A percentile compares a stretch with the other conserved stretches of the same genome.
These are phyloP conservation scores for Diplodus sargus DNA, from an alignment of 2,797 vertebrate species.

Conservation along the genomic window DNA sequence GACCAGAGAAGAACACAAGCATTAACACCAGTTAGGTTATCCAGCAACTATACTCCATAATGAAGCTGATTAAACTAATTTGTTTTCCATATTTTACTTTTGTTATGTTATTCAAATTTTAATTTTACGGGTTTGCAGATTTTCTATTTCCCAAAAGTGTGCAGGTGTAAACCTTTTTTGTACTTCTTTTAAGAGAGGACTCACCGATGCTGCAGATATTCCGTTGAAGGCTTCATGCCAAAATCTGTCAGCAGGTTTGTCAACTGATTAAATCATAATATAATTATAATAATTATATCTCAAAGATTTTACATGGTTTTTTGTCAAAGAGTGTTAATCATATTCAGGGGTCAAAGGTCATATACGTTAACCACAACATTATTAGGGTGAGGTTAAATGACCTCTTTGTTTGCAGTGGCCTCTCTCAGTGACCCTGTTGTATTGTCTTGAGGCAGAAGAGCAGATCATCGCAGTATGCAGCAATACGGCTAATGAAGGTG, in stretches of 20 bases:
- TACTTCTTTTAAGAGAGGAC: background rate
- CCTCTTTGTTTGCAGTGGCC: conserved; percentile 31
- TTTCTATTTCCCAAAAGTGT: background rate
- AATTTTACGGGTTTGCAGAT: too few relatives aligned
- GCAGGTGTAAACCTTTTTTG: background rate
- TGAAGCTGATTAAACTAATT: background rate
- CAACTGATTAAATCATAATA: too few relatives aligned
- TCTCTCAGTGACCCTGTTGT: conserved; percentile 35
- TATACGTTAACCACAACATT: background rate
- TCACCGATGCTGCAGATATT: background rate
- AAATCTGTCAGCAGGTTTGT: too few relatives aligned
- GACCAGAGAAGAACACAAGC: too few relatives aligned
- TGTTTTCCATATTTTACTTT: too few relatives aligned
- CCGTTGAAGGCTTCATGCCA: background rate
- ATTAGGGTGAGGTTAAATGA: background rate
- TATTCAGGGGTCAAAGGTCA: conserved; percentile 9
- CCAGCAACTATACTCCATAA: background rate
- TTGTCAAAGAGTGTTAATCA: background rate
- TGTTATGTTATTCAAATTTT: too few relatives aligned
- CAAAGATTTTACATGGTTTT: background rate
- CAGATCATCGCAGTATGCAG: conserved; percentile 29
- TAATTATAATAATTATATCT: too few relatives aligned
- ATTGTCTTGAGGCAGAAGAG: conserved; percentile 39
- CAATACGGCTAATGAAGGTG: conserved; percentile 42
- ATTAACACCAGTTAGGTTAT: too few relatives aligned